phyloP scores from a whole-genome alignment of 2,888 invertebrate genomes.

The Orthonevra nobilis region DNA sequence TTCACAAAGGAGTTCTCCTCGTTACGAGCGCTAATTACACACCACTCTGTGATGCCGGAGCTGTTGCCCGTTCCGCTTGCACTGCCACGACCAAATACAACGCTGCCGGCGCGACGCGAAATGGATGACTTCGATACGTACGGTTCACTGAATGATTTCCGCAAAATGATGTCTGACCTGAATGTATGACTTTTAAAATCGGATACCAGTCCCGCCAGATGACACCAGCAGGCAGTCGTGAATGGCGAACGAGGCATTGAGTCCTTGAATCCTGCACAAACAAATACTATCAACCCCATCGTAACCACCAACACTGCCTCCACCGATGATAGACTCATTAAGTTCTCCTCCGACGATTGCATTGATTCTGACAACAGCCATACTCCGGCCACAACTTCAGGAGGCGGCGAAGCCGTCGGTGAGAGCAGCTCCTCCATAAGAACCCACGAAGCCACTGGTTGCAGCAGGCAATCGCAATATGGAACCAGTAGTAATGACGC shows the following conservation, averaged over 20 bases:
- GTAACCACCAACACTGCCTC: neutral
- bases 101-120: slow-evolving; percentile 79
- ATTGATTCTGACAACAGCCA: slow-evolving; percentile 61
- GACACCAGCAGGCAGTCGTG: slow-evolving; percentile 43
- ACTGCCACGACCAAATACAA: slow-evolving; percentile 83
- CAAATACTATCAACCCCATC: neutral
- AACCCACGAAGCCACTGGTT: slow-evolving; percentile 39
- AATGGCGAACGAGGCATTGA: slow-evolving; percentile 19
- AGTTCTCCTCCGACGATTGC: slow-evolving; percentile 61
- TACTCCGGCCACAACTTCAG: slow-evolving; percentile 34
- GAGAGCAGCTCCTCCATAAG: slow-evolving; percentile 8
- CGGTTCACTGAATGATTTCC: slow-evolving; percentile 87
- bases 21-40: slow-evolving; percentile 94
- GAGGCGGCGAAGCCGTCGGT: neutral
- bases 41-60: slow-evolving; percentile 99
- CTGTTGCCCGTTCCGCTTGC: slow-evolving; percentile 95
- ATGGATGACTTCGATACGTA: slow-evolving; percentile 88
- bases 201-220: slow-evolving; percentile 62
- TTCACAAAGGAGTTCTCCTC: slow-evolving; percentile 98
- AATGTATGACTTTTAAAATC: slow-evolving; percentile 81
- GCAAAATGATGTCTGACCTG: slow-evolving; percentile 89
- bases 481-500: slow-evolving; percentile 15
- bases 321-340: slow-evolving; percentile 63
- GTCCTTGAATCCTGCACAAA: slow-evolving; percentile 38
- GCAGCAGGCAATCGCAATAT: slow-evolving; percentile 48